Percentiles rank a stretch among this genome's conserved stretches.
phyloP scores from a whole-genome alignment of 2,888 invertebrate genomes.

The Phyllotreta striolata region DNA sequence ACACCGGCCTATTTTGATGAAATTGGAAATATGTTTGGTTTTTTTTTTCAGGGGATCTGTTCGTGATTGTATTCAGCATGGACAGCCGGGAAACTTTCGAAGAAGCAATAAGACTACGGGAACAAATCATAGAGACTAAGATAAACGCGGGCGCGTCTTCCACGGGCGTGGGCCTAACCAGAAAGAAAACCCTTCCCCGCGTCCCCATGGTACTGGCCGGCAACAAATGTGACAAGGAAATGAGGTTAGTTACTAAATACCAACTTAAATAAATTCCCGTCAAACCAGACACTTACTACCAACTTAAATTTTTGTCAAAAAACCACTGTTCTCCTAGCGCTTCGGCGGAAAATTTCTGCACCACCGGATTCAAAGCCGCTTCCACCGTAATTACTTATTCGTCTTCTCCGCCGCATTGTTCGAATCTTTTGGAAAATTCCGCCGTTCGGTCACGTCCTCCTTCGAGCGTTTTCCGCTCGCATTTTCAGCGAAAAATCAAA shows the following conservation, averaged over 20 bases:
- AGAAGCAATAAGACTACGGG: constrained; percentile 80
- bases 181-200: constrained; percentile 70
- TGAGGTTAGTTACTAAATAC: constrained; percentile 65
- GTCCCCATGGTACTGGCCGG: constrained; percentile 89
- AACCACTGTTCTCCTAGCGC: no score
- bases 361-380: no score
- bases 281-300: background rate
- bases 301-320: no score
- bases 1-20: no score
- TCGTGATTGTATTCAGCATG: constrained; percentile 85
- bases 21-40: background rate
- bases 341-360: no score
- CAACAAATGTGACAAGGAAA: constrained; percentile 85
- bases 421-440: no score
- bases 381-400: no score
- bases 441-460: no score
- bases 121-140: constrained; percentile 86
- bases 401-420: no score
- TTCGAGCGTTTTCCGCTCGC: no score
- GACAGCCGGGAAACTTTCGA: constrained; percentile 85
- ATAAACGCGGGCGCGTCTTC: constrained; percentile 73
- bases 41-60: constrained; percentile 60
- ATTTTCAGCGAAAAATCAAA: no score
- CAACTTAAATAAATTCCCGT: background rate
- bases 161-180: constrained; percentile 62